Evolutionary conservation across 2,797 vertebrate species (phyloP).

Genomic region (Bradypus variegatus): DNA sequence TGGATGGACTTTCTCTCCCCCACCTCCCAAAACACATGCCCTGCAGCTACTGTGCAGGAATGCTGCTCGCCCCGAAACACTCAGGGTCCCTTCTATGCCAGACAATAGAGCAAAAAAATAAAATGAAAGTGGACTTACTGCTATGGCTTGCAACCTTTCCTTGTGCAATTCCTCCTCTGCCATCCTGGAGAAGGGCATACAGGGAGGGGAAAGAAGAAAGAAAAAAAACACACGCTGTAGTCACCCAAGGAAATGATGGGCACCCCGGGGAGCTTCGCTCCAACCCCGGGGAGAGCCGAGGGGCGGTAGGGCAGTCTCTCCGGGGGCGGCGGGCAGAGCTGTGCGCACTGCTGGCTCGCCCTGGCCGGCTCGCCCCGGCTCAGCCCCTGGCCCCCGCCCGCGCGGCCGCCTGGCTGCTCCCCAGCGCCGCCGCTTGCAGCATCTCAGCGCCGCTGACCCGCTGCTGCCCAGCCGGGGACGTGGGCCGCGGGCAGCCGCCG

Average conservation of each 20-base stretch:
- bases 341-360: constrained; percentile 67
- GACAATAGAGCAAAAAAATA: constrained; percentile 70
- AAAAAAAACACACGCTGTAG: constrained; percentile 65
- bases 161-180: constrained; percentile 97
- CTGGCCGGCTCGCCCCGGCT: constrained; percentile 72
- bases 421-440: constrained; percentile 76
- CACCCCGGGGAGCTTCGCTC: constrained; percentile 59
- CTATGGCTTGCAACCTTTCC: constrained; percentile 96
- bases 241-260: constrained; percentile 61
- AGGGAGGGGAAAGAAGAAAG: constrained; percentile 50
- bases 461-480: constrained; percentile 82
- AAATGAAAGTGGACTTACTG: constrained; percentile 86
- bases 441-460: constrained; percentile 72
- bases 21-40: neutral
- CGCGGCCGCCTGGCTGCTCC: constrained; percentile 71
- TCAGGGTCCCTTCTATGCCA: constrained; percentile 24
- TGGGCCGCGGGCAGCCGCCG: constrained; percentile 81
- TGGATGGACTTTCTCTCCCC: constrained; percentile 55
- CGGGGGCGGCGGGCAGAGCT: constrained; percentile 69
- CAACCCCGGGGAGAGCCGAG: constrained; percentile 9
- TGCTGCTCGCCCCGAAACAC: constrained; percentile 16
- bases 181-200: constrained; percentile 89
- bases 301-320: constrained; percentile 62
- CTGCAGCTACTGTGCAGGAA: constrained; percentile 44
- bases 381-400: constrained; percentile 80